phyloP scores from a whole-genome alignment of 2,797 vertebrate genomes.

The Carduelis carduelis region DNA sequence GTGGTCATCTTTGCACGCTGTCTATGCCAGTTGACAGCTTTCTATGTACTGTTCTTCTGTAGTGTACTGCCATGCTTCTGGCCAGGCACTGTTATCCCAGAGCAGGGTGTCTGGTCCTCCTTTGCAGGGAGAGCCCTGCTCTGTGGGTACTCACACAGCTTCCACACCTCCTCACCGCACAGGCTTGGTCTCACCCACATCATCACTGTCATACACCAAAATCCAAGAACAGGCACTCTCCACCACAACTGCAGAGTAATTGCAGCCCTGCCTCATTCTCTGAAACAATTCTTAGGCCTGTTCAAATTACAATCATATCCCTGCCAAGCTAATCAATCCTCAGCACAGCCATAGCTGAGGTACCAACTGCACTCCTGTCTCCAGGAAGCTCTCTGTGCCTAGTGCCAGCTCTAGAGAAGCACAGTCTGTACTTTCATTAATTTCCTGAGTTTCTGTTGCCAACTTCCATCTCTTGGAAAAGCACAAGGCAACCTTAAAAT shows the following conservation, averaged over 20 bases:
- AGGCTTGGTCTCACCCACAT: background rate
- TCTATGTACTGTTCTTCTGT: background rate
- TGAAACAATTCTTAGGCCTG: background rate
- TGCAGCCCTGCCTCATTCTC: background rate
- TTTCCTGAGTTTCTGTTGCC: background rate
- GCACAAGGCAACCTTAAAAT: background rate
- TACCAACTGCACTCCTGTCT: background rate
- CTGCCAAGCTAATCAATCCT: background rate
- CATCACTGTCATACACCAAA: background rate
- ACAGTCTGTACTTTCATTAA: background rate
- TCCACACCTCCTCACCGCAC: no score
- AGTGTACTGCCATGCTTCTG: rapidly evolving
- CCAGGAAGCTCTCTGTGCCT: background rate
- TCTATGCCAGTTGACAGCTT: background rate
- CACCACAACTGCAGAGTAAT: rapidly evolving
- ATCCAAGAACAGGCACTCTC: background rate
- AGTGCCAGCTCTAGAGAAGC: background rate
- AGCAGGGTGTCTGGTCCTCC: rapidly evolving
- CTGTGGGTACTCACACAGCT: background rate
- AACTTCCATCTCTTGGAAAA: background rate
- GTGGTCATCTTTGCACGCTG: background rate
- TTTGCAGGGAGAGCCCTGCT: background rate
- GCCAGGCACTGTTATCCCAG: background rate
- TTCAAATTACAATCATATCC: background rate
- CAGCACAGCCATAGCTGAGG: rapidly evolving